These are phyloP conservation scores for Anarrhichthys ocellatus DNA, from an alignment of 2,113 vertebrate species.

Conservation along the genomic window DNA sequence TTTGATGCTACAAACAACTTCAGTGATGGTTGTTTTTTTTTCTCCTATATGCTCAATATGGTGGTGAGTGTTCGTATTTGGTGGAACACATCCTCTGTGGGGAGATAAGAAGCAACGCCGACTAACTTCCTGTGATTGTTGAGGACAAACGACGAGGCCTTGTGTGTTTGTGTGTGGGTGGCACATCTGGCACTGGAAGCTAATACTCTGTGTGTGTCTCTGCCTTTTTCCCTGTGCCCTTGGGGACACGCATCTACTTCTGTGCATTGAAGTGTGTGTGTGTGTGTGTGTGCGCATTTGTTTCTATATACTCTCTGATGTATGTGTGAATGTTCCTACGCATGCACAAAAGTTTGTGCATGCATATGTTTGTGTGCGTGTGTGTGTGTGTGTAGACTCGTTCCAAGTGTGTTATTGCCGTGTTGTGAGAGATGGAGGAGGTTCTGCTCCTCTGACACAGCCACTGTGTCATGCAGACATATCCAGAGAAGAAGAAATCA, in stretches of 20 bases:
- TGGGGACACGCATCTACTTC: slow-evolving; percentile 26
- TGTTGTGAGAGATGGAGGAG: slow-evolving; percentile 59
- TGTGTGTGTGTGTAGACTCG: slow-evolving; percentile 7
- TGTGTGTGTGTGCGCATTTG: slow-evolving; percentile 29
- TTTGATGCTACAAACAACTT: slow-evolving; percentile 2
- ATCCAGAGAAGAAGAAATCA: slow-evolving; percentile 71
- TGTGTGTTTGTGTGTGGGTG: slow-evolving; percentile 71
- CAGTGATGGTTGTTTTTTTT: slow-evolving; percentile 19
- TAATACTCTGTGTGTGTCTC: slow-evolving; percentile 60
- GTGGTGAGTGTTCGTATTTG: slow-evolving; percentile 41
- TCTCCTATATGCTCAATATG: slow-evolving; percentile 4
- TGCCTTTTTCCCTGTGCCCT: slow-evolving; percentile 29
- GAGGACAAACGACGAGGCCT: slow-evolving; percentile 68
- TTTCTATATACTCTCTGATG: slow-evolving; percentile 38
- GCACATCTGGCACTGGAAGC: slow-evolving; percentile 78
- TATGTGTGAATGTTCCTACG: slow-evolving; percentile 44
- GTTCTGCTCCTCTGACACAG: slow-evolving; percentile 66
- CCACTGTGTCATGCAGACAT: slow-evolving; percentile 71
- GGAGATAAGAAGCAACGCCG: slow-evolving; percentile 54
- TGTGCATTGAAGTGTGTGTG: slow-evolving; percentile 26
- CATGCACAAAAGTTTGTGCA: slow-evolving; percentile 46
- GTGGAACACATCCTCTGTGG: slow-evolving; percentile 43
- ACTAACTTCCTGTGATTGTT: slow-evolving; percentile 78
- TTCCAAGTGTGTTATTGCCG: slow-evolving; percentile 45
- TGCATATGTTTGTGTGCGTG: slow-evolving; percentile 1